Evolutionary conservation across 2,113 vertebrate genomes (phyloP), one percentile per base, ranked within the genome.

Genomic region (Cephalopholis sonnerati): DNA sequence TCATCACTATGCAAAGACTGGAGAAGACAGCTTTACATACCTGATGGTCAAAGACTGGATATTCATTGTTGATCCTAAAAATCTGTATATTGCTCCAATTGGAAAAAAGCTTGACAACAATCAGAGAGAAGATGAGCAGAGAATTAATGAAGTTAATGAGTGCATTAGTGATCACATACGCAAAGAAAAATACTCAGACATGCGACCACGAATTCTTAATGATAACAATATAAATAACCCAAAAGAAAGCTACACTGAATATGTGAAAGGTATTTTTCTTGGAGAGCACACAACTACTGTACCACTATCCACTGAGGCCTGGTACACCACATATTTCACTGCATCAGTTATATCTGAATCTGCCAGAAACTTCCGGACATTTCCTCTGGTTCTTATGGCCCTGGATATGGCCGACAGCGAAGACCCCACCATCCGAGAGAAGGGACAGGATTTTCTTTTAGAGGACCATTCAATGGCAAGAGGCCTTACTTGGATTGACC

Each of bases 11-110:
- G 87, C 88, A 66, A 70, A 32, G 25, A 0, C 0, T 0, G 71
- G 77, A 53, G 79, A 85, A 36, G 0, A 70, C 1, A 0, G 11
- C 1, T 0, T 0, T 1, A 74, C 74, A 12, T 88, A 88, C 69
- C 20, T 90, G 46, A 85, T 69, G 76, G 24, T 91, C 48, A 84
- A 82, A 36, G 41, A 89, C 46, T 93, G 90, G 87, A 90, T 93
- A n/a, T 74, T 1, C 12, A 0, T 1, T 0, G 70, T 91, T 8
- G 0, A 71, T 18, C 65, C 27, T 25, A 0, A 0, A 1, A 57
- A 0, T 39, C n/a, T 93, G 25, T 91, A 93, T 2, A 7, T 89
- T 0, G 69, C 12, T 77, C 71, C 17, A 41, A 67, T 85, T 36
- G 89, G 90, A 8, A 91, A 88, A 85, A 82, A 18, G 8, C 54